phyloP scores from a whole-genome alignment of 2,797 vertebrate species.

The Thunnus albacares region DNA sequence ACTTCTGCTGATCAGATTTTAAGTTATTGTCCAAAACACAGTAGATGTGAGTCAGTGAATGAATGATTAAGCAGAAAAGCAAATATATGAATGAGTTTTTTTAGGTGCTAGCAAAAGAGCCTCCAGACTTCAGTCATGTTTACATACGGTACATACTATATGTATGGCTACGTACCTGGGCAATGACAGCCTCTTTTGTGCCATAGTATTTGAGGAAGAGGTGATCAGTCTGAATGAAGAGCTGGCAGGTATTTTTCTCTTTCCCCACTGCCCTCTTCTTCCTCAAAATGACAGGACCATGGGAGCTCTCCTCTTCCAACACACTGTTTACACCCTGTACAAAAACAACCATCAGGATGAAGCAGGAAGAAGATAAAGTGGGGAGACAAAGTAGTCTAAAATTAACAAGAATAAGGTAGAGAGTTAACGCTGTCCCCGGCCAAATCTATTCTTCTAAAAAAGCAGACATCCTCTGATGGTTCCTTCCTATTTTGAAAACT shows the following conservation, averaged over 20 bases:
- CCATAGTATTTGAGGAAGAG: conserved; percentile 91
- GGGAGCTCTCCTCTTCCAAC: conserved; percentile 50
- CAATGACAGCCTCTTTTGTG: conserved; percentile 94
- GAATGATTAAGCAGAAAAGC: neutral
- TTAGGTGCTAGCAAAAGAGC: neutral
- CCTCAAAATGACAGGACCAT: conserved; percentile 91
- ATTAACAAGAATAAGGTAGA: neutral
- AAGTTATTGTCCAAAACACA: neutral
- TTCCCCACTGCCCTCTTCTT: conserved; percentile 90
- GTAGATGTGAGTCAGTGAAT: neutral
- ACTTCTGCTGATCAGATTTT: neutral
- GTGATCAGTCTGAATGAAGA: conserved; percentile 98
- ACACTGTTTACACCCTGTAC: conserved; percentile 58
- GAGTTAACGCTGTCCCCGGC: neutral
- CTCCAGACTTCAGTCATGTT: neutral
- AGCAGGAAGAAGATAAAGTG: neutral
- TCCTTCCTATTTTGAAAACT: neutral
- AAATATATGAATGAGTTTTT: neutral
- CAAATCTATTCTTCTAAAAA: neutral
- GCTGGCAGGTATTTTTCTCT: conserved; percentile 95
- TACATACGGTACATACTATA: neutral
- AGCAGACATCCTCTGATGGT: neutral
- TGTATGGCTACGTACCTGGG: conserved; percentile 88
- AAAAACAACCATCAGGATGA: conserved; percentile 21
- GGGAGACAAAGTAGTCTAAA: neutral